These are phyloP conservation scores for Hoplias malabaricus DNA, from an alignment of 2,113 vertebrate genomes.

Conservation along the genomic window DNA sequence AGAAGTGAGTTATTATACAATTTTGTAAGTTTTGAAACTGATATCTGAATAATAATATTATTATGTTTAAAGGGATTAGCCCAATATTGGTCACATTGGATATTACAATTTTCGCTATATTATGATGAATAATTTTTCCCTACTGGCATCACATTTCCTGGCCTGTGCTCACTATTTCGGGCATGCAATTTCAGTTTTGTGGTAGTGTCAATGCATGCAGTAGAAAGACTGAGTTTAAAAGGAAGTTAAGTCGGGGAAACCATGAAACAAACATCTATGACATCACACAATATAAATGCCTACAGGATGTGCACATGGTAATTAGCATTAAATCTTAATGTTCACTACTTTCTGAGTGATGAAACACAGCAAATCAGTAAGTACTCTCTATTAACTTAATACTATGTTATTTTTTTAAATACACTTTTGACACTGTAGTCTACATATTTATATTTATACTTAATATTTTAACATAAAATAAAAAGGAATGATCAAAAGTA, in stretches of 20 bases:
- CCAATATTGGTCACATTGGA: background rate
- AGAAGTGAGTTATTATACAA: conserved; percentile 73
- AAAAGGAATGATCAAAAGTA: too few species aligned
- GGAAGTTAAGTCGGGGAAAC: background rate
- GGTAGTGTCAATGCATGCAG: too few species aligned
- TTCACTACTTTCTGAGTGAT: background rate
- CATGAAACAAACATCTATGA: background rate
- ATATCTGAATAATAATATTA: too few species aligned
- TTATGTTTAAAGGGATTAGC: background rate
- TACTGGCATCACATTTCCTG: background rate
- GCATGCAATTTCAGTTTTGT: too few species aligned
- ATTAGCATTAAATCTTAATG: background rate
- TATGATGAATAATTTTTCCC: too few species aligned
- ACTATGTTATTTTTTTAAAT: too few species aligned
- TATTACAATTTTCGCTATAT: background rate
- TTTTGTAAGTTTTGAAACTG: too few species aligned
- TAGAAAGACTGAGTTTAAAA: background rate
- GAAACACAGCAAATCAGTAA: background rate
- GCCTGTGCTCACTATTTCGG: background rate
- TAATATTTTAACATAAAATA: too few species aligned
- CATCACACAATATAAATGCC: background rate
- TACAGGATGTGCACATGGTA: background rate
- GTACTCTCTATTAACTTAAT: too few species aligned
- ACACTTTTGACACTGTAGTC: too few species aligned
- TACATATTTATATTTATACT: too few species aligned